Evolutionary conservation across 2,113 vertebrate genomes (phyloP), one percentile per base, ranked within the genome.

Genomic region (Entosphenus tridentatus): DNA sequence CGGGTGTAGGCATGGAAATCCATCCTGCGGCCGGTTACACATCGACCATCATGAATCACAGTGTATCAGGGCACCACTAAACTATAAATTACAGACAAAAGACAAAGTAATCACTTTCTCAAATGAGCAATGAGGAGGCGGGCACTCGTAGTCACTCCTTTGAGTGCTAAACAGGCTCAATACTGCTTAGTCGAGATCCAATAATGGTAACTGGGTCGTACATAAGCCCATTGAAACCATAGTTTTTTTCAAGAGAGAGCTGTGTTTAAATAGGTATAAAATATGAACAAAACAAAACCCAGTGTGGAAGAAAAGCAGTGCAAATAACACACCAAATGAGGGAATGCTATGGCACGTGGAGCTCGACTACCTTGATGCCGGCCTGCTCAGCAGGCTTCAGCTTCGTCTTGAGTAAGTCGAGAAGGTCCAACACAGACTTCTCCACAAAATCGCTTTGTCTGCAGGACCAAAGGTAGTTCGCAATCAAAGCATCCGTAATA

Each of bases 401-500:
- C 73, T 75, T 82, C 67, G 69, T 77, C 72, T 81, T 83, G 71
- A 87, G 70, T 73, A 72, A 75, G 55, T 83, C 77, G 39, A 82
- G 71, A 72, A 87, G 75, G 69, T 85, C 82, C 56, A 74, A 80
- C 57, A 78, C 74, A 62, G 74, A 78, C 13, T 55, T 72, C 75
- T 87, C 83, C 57, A 86, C 80, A 75, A 85, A 83, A 68, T 83
- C 80, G 73, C 85, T 87, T 74, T 82, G 81, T 72, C 85, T 87
- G 74, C 2, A 70, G 71, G 73, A 39, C 6, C 39, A 39, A 39
- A 39, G 6, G 39, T 39, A 39, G 39, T 39, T 39, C 39, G 39
- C 39, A 39, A 39, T 39, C 39, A 39, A 39, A 39, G 39, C 39
- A 39, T 39, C 39, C 39, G 11, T 55, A 21, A 10, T 7, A 57